phyloP scores from a whole-genome alignment of 2,888 invertebrate species.

The Zonitis immaculata region DNA sequence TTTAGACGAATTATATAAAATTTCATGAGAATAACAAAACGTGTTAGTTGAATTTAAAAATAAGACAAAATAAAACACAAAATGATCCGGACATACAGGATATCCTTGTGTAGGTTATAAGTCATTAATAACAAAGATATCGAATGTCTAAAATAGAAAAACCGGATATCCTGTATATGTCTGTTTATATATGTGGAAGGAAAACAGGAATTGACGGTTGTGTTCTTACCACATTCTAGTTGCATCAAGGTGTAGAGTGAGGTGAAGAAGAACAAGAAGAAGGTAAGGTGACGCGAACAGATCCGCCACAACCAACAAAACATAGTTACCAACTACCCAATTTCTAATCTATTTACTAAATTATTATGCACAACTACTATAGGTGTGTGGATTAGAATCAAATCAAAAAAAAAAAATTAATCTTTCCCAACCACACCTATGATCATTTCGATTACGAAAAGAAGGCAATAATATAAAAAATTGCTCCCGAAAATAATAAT shows the following conservation, averaged over 20 bases:
- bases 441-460: too few relatives aligned
- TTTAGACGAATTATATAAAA: constrained; percentile 4
- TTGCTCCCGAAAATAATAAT: too few relatives aligned
- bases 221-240: constrained; percentile 52
- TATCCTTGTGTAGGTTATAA: too few relatives aligned
- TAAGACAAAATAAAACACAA: background rate
- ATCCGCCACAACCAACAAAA: constrained; percentile 51
- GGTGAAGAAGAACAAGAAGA: constrained; percentile 40
- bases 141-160: too few relatives aligned
- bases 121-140: too few relatives aligned
- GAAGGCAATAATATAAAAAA: too few relatives aligned
- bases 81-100: background rate
- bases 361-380: constrained; percentile 44
- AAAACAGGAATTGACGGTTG: constrained; percentile 32
- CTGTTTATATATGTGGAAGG: background rate
- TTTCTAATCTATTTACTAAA: constrained; percentile 41
- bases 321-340: constrained; percentile 51
- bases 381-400: too few relatives aligned
- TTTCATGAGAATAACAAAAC: background rate
- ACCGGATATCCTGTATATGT: background rate
- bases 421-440: too few relatives aligned
- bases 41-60: background rate
- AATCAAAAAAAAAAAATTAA: too few relatives aligned
- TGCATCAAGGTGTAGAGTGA: constrained; percentile 48
- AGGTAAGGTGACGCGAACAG: constrained; percentile 49